phyloP scores from a whole-genome alignment of 2,113 vertebrate species.

The Henicopernis longicauda region DNA sequence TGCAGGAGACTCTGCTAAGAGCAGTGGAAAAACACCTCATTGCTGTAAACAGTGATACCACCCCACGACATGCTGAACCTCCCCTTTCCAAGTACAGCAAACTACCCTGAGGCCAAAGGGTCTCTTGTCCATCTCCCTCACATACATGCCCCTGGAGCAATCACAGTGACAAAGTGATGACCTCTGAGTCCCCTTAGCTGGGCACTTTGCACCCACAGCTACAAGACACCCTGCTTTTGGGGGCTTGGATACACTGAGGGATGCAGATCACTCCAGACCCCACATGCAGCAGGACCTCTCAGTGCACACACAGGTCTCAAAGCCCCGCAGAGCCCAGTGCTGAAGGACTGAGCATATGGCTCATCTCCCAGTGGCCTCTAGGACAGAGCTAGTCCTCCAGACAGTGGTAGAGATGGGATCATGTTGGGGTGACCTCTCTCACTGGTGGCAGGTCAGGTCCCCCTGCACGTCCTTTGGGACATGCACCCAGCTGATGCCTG shows the following conservation, averaged over 20 bases:
- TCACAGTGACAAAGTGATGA: accelerated
- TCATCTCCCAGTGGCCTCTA: neutral
- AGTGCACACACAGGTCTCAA: neutral
- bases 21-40: neutral
- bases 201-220: neutral
- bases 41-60: neutral
- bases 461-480: neutral
- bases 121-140: neutral
- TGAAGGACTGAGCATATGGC: accelerated
- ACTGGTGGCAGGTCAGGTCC: neutral
- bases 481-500: neutral
- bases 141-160: neutral
- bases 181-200: neutral
- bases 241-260: neutral
- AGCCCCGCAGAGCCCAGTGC: neutral
- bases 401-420: neutral
- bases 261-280: neutral
- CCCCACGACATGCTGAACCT: neutral
- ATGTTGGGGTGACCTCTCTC: neutral
- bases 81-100: neutral
- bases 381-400: neutral
- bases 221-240: accelerated
- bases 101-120: neutral
- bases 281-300: neutral
- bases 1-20: neutral